phyloP scores from a whole-genome alignment of 2,113 vertebrate species.

The Dicerorhinus sumatrensis region DNA sequence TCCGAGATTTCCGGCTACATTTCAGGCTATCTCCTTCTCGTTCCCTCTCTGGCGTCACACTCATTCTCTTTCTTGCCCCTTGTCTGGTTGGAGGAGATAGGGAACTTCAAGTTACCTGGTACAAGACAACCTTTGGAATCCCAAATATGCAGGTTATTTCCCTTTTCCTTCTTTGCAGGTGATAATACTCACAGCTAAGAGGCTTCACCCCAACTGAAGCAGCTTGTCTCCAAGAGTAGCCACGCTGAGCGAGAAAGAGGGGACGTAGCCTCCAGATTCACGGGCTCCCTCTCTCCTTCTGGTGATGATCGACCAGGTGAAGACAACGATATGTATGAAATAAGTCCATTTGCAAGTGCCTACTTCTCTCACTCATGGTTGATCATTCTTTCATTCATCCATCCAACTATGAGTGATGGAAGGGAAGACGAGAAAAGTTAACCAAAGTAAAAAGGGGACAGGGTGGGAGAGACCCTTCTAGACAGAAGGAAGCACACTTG shows the following conservation, averaged over 20 bases:
- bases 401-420: not conserved
- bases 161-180: not conserved
- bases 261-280: not conserved
- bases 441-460: not conserved
- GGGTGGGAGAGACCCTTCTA: not conserved
- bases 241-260: fast-evolving
- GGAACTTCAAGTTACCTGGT: constrained; percentile 10
- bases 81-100: constrained; percentile 13
- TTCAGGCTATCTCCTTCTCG: not conserved
- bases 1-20: not conserved
- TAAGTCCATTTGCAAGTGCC: too few relatives aligned
- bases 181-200: not conserved
- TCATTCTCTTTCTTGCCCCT: not conserved
- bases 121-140: constrained; percentile 66
- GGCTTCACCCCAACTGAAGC: not conserved
- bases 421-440: not conserved
- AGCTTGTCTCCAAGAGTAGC: not conserved
- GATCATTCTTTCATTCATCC: not conserved
- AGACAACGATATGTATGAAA: not conserved
- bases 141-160: constrained; percentile 55
- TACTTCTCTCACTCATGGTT: not conserved
- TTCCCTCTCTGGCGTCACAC: not conserved
- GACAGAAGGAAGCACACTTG: not conserved
- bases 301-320: not conserved
- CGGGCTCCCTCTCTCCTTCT: not conserved